phyloP scores from a whole-genome alignment of 1,140 invertebrate genomes.

The Eupristina koningsbergeri region DNA sequence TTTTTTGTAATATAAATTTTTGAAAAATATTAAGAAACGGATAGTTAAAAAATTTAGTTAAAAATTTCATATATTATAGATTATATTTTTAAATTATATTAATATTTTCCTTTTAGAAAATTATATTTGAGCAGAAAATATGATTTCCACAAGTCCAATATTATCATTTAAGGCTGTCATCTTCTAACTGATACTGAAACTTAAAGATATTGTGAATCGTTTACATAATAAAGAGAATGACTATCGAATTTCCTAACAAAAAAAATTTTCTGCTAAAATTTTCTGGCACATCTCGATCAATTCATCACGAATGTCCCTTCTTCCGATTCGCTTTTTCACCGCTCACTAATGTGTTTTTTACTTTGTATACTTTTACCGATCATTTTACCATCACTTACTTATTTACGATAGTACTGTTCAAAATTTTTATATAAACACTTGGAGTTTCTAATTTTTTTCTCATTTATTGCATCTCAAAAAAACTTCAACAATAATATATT shows the following conservation, averaged over 20 bases:
- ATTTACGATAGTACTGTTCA: neutral
- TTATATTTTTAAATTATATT: too few species aligned
- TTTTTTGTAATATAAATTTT: too few species aligned
- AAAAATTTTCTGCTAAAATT: constrained; percentile 16
- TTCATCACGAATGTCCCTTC: neutral
- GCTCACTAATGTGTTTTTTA: neutral
- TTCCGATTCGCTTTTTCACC: constrained; percentile 34
- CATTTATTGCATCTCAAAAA: too few species aligned
- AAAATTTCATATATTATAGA: too few species aligned
- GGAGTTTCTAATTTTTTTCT: too few species aligned
- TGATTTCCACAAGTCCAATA: neutral
- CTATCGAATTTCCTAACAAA: constrained; percentile 54
- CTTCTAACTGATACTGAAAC: neutral
- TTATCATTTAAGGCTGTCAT: neutral
- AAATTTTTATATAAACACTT: too few species aligned
- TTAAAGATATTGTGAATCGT: neutral
- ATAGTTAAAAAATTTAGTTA: too few species aligned
- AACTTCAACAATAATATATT: too few species aligned
- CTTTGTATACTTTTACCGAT: constrained; percentile 4
- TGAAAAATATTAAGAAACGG: too few species aligned
- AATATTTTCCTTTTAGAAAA: too few species aligned
- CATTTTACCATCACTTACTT: constrained; percentile 40
- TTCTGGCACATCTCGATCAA: constrained; percentile 27
- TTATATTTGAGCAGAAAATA: neutral
- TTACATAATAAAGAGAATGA: neutral